phyloP scores from a whole-genome alignment of 1,140 invertebrate species.

The Bombus huntii region DNA sequence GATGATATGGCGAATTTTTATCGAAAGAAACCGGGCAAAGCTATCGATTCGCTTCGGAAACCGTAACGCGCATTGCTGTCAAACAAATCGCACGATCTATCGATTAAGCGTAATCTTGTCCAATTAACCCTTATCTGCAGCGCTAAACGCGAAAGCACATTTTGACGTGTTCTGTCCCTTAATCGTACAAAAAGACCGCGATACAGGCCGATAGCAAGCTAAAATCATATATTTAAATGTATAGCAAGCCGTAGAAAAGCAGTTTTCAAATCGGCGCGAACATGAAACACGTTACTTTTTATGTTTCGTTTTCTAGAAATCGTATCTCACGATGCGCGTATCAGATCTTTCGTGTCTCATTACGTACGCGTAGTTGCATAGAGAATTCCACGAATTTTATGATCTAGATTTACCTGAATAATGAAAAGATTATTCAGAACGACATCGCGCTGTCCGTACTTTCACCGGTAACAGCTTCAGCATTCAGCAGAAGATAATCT shows the following conservation, averaged over 20 bases:
- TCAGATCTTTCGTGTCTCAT: slow-evolving; percentile 15
- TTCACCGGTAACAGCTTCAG: neutral
- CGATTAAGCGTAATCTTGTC: neutral
- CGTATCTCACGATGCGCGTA: slow-evolving; percentile 28
- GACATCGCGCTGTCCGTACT: neutral
- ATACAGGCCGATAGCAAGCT: slow-evolving; percentile 8
- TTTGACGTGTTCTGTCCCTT: neutral
- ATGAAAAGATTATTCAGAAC: slow-evolving; percentile 17
- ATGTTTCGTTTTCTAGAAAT: neutral
- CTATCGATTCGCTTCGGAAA: neutral
- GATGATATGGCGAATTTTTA: neutral
- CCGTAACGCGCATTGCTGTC: no score
- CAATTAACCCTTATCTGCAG: slow-evolving; percentile 12
- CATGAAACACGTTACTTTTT: slow-evolving; percentile 21
- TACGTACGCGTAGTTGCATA: neutral
- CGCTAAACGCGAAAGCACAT: neutral
- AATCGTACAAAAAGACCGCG: neutral
- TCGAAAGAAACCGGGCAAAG: neutral
- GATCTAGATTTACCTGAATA: slow-evolving; percentile 15
- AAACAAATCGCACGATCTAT: neutral
- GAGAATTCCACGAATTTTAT: slow-evolving; percentile 15
- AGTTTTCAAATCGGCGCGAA: neutral
- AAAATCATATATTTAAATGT: neutral
- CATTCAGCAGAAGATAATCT: neutral
- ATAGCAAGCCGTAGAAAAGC: neutral